Conservation (phyloP, 2,888 invertebrate species). For the Rotaria macrura region DNA sequence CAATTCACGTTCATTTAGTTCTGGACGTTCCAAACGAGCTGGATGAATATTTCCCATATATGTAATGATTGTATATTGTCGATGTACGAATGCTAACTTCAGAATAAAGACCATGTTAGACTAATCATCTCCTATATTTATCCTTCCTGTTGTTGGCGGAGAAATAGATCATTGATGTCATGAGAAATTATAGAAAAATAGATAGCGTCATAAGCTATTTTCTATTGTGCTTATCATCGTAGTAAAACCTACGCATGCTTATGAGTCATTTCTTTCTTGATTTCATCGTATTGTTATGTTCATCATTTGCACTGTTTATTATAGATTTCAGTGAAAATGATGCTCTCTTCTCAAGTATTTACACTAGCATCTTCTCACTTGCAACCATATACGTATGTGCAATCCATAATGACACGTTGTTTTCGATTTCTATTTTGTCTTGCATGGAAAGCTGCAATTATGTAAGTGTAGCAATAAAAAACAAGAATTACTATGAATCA, state of each 20-base stretch:
- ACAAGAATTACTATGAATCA: neutral
- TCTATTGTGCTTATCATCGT: neutral
- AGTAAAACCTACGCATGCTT: neutral
- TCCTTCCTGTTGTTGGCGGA: neutral
- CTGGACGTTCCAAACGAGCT: neutral
- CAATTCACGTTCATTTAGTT: neutral
- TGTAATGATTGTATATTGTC: neutral
- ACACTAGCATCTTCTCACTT: neutral
- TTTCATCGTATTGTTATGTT: neutral
- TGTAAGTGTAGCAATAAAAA: constrained; percentile 5
- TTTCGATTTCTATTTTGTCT: neutral
- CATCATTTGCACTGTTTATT: neutral
- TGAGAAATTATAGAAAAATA: neutral
- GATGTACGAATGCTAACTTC: neutral
- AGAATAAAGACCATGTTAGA: neutral
- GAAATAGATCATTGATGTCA: neutral
- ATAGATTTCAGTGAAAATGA: neutral
- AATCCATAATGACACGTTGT: neutral
- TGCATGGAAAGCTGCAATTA: constrained; percentile 17
- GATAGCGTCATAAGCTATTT: neutral
- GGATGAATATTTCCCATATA: neutral
- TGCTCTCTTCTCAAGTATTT: neutral
- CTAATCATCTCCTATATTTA: neutral
- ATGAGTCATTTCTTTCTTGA: neutral
- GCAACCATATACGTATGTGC: neutral